Base-by-base conservation (phyloP, 37 sponge, comb jelly and placozoan species). In the Eunapius fragilis region DNA sequence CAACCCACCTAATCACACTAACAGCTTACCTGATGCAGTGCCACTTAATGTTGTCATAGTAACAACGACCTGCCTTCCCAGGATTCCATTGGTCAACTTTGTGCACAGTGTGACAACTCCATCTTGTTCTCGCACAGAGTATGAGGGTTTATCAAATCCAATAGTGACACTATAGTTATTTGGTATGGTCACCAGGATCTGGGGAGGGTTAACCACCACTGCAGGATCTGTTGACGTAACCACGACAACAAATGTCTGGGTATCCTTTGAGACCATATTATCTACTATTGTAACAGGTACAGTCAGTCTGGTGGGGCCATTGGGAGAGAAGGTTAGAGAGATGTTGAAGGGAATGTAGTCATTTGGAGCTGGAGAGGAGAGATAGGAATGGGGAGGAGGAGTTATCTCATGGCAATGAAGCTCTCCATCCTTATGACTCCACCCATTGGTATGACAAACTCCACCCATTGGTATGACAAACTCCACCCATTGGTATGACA, bases 21-120 rank as follows among this genome's bases (percentile, higher is more conserved):
- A 12, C 58, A 58, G 58, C 58, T 19, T 17, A 58, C 58, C 58
- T 11, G 14, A 11, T 28, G 89, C 90, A 81, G 80, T 84, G 3
- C 73, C 85, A 84, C 80, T 81, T 31, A 3, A 7, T 45, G 90
- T 89, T 38, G 35, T 68, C 30, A 89, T 74, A 12, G 31, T 34
- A 7, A 89, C 79, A 45, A 68, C 30, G 23, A 84, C 78, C 9
- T 37, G 45, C 34, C 47, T 49, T 11, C 36, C 80, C 0, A 89
- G 80, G 10, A 24, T 27, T n/a, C 90, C 90, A 41, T 4, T 25
- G 25, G 80, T 5, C 30, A 89, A 67, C 23, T 2, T 27, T 0
- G 80, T 70, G 0, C 27, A 67, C 37, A 84, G 25, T 25, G 37
- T 67, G 32, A 79, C 80, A 48, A 45, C 11, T 2, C 80, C 85